phyloP scores from a whole-genome alignment of 2,797 vertebrate genomes.

The Chromis chromis region DNA sequence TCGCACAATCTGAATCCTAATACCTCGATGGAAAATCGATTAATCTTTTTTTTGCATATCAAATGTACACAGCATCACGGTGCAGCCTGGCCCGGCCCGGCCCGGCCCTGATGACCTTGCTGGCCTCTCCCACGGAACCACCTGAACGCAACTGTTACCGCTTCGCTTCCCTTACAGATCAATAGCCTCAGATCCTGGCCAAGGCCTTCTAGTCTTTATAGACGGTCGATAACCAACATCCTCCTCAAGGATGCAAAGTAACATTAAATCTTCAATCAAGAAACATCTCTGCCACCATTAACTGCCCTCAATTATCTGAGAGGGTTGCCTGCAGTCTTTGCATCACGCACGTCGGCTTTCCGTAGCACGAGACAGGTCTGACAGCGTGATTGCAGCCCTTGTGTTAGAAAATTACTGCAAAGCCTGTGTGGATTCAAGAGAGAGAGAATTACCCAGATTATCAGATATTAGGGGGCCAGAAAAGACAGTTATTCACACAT shows the following conservation, averaged over 20 bases:
- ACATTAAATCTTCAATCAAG: constrained; percentile 75
- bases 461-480: constrained; percentile 64
- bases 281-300: constrained; percentile 56
- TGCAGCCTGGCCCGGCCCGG: constrained; percentile 23
- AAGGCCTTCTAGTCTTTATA: constrained; percentile 59
- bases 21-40: constrained; percentile 68
- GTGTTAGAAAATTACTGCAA: constrained; percentile 68
- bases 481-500: constrained; percentile 58
- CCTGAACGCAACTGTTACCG: constrained; percentile 44
- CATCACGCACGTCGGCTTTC: constrained; percentile 61
- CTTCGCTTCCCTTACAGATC: constrained; percentile 68
- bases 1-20: constrained; percentile 60
- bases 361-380: constrained; percentile 59
- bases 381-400: constrained; percentile 68
- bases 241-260: constrained; percentile 71
- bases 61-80: constrained; percentile 60
- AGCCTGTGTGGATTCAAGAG: constrained; percentile 52
- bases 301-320: constrained; percentile 61
- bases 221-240: constrained; percentile 74
- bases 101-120: constrained; percentile 53
- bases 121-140: constrained; percentile 69
- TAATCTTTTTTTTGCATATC: constrained; percentile 69
- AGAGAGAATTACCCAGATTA: constrained; percentile 64
- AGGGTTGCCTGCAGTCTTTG: constrained; percentile 58
- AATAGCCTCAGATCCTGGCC: constrained; percentile 73